Conservation (phyloP, 2,797 vertebrate species). For the Paramormyrops hopkinsi region DNA sequence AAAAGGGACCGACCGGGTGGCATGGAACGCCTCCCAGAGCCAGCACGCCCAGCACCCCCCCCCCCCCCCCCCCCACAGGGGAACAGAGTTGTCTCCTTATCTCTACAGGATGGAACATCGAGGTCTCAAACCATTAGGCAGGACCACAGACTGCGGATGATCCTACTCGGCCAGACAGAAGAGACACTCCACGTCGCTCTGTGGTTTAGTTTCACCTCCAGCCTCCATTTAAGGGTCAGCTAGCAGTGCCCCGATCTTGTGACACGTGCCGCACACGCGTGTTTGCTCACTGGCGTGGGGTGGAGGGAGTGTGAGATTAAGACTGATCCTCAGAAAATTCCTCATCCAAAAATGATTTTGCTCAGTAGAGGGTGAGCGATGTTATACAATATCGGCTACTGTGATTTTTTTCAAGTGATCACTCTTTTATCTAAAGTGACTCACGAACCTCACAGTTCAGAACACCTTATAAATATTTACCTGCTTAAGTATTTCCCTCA, state of each 20-base stretch:
- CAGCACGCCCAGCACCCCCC: too few species aligned
- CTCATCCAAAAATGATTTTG: not conserved
- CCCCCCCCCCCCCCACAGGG: slow-evolving; percentile 30
- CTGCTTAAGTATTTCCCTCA: not conserved
- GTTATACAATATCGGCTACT: not conserved
- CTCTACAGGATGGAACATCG: slow-evolving; percentile 65
- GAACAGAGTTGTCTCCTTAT: slow-evolving; percentile 58
- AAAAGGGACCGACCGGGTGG: too few species aligned
- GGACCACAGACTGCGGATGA: slow-evolving; percentile 14
- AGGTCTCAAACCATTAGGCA: slow-evolving; percentile 32
- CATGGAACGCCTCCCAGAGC: too few species aligned
- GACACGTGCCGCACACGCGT: not conserved
- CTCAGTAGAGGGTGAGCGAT: not conserved
- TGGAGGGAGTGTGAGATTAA: not conserved
- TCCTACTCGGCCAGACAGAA: not conserved
- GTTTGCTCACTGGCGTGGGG: not conserved
- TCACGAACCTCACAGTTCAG: not conserved
- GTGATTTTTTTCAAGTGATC: not conserved
- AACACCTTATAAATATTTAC: not conserved
- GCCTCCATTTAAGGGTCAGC: not conserved
- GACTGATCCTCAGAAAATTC: not conserved
- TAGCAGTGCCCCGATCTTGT: not conserved
- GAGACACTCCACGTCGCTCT: not conserved
- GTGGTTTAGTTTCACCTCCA: not conserved
- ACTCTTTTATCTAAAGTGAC: not conserved